Base-by-base conservation (phyloP, 2,888 invertebrate genomes). In the Aspidapion aeneum region DNA sequence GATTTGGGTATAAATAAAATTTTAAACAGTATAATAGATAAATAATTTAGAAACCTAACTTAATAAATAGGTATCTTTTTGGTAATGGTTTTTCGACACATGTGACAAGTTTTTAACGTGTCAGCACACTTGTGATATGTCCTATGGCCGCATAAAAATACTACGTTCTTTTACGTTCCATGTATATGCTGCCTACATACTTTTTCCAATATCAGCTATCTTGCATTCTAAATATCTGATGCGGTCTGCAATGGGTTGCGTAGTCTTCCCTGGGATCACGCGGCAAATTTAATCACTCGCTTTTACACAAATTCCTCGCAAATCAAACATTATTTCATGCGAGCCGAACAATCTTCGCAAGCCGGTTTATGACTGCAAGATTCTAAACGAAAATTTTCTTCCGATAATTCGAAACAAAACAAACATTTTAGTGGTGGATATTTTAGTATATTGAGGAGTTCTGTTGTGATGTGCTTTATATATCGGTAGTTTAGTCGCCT, bases 101-200 rank as follows among this genome's bases (percentile, higher is more conserved):
- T 94, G 81, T 94, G 94, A 80, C 94, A 94, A 18, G 87, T 90
- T 74, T 88, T 87, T 48, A 94, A 81, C 0, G 93, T 90, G 67
- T 90, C 88, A 0, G 93, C 90, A 76, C 94, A 94, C 91, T 86
- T 86, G 60, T 89, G 87, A 78, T 94, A 94, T 16, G 93, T 90
- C 19, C 90, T 90, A 74, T 94, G 94, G 1, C 94, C 94, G 74
- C 94, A 94, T n/a, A 93, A 82, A 77, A 94, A 94, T 19, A 90
- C 93, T 18, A 93, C 90, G 74, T 92, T 91, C 90, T 82, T 65
- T 87, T 85, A 48, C 91, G 82, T 74, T 94, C 94, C 93, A 94
- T 92, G 77, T 94, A 94, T 71, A 94, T 94, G 61, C 90, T 88
- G 75, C 94, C 94, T 76, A 89, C 88, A 73, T 91, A 17, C 91